Evolutionary conservation across 2,113 vertebrate genomes (phyloP), one percentile per base, ranked within the genome.

Genomic region (Macrotus californicus): DNA sequence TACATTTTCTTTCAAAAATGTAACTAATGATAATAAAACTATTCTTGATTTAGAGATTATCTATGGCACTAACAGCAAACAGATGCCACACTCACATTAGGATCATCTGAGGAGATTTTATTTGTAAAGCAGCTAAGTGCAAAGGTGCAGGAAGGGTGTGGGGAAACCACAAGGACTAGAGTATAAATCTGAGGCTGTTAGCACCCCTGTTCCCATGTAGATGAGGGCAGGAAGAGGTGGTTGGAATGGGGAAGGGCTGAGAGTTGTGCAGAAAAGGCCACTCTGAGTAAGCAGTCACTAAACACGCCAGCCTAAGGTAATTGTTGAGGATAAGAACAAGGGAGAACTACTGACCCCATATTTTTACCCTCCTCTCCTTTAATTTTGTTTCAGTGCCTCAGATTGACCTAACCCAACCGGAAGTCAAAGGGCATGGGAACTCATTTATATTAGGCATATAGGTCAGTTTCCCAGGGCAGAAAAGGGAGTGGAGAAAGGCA

Each of bases 51-150:
- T 93, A 91, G 36, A 81, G 5, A 80, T 80, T 69, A 61, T 29
- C 39, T 26, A 69, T 54, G 21, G 2, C 31, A 86, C 36, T 92
- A 54, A 69, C 11, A 82, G 31, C n/a, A 73, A 72, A 85, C 26
- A 93, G 95, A 93, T 94, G 81, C 7, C n/a, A 46, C 21, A 81
- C 7, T 76, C 41, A 83, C 69, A 93, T 73, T 79, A 89, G 22
- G 24, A 56, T 93, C 14, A 72, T 72, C 61, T 64, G 52, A 93
- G 61, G 50, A 59, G n/a, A 16, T 21, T n/a, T 82, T 67, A 93
- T 69, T 66, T 43, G 39, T 66, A 89, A 94, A 85, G 29, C 52
- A 89, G 22, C 18, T 69, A 76, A 79, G 39, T 69, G 15, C 13
- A 81, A 87, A 95, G 24, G 7, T 16, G 56, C 41, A 31, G 31